These are phyloP conservation scores for Lochmaea crataegi DNA, from an alignment of 2,888 invertebrate genomes.

Conservation along the genomic window DNA sequence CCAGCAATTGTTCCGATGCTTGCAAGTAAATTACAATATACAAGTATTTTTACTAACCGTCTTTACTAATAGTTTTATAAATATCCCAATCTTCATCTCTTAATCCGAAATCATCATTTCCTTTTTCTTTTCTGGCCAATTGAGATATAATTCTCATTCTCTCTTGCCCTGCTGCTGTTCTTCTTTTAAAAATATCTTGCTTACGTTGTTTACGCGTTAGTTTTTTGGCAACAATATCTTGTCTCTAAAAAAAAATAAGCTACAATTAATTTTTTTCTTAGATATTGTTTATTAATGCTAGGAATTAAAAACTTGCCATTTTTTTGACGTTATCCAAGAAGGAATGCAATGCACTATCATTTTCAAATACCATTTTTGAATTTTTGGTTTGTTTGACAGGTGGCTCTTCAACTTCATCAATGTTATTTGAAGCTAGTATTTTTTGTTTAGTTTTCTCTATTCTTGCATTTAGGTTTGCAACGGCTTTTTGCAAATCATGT, in stretches of 20 bases:
- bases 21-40: no score
- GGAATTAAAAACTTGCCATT: constrained; percentile 68
- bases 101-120: constrained; percentile 92
- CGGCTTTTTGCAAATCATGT: constrained; percentile 82
- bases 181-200: constrained; percentile 87
- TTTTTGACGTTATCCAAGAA: constrained; percentile 71
- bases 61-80: constrained; percentile 86
- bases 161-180: constrained; percentile 93
- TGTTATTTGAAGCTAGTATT: constrained; percentile 72
- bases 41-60: no score
- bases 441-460: constrained; percentile 84
- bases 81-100: constrained; percentile 97
- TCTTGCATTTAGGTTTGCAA: constrained; percentile 75
- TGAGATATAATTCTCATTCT: constrained; percentile 95
- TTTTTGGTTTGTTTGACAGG: constrained; percentile 65
- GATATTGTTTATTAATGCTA: no score
- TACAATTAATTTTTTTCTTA: no score
- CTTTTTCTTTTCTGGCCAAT: constrained; percentile 81
- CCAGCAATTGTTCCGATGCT: no score
- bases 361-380: constrained; percentile 63
- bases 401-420: constrained; percentile 68
- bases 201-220: constrained; percentile 82
- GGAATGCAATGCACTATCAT: constrained; percentile 60
- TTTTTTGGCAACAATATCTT: constrained; percentile 79
- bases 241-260: constrained; percentile 65